Evolutionary conservation across 2,113 vertebrate genomes (phyloP).

Genomic region (Microcebus lehilahytsara): DNA sequence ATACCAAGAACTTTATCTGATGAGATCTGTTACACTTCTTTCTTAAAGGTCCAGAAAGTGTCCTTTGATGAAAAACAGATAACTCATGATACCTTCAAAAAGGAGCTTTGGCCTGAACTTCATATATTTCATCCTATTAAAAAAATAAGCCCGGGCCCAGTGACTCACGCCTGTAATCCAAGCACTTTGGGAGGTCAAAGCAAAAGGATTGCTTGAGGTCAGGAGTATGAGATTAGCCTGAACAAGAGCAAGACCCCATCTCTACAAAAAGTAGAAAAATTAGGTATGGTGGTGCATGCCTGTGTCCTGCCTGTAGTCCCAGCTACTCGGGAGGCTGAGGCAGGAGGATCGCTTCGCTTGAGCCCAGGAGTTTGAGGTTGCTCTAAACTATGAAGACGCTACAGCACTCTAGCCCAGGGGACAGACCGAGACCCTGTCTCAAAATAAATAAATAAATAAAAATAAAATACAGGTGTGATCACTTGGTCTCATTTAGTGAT

Average conservation of each 20-base stretch:
- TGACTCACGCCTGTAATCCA: neutral
- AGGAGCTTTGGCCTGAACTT: neutral
- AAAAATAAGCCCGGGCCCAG: neutral
- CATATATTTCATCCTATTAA: neutral
- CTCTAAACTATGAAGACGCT: neutral
- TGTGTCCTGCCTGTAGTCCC: neutral
- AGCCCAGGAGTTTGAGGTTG: neutral
- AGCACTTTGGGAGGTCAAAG: neutral
- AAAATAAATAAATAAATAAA: neutral
- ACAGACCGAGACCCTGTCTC: neutral
- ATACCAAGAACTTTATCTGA: neutral
- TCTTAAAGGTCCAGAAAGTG: neutral
- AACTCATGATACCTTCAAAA: neutral
- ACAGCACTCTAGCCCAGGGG: neutral
- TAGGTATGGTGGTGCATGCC: neutral
- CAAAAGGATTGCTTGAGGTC: neutral
- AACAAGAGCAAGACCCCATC: neutral
- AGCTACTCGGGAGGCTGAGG: neutral
- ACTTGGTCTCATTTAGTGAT: neutral
- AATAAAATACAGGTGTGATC: neutral
- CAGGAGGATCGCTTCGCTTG: neutral
- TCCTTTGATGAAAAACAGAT: neutral
- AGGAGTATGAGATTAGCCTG: neutral
- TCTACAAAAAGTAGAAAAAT: neutral
- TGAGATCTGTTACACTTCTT: neutral